phyloP scores from a whole-genome alignment of 2,888 invertebrate genomes.

The Epirrhoe alternata region DNA sequence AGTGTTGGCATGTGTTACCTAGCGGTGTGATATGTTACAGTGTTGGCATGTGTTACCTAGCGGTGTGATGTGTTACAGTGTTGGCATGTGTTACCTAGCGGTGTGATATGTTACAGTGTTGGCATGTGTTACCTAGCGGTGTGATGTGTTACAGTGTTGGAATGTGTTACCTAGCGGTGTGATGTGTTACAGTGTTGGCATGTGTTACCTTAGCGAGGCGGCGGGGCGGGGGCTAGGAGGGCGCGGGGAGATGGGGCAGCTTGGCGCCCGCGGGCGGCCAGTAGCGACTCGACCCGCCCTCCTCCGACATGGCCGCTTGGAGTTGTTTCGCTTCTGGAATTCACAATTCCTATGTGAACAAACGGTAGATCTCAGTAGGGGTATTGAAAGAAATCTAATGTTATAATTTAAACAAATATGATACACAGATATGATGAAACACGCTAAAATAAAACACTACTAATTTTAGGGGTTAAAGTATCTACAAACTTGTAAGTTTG shows the following conservation, averaged over 20 bases:
- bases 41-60: too few relatives aligned
- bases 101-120: too few relatives aligned
- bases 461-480: too few relatives aligned
- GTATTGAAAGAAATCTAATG: neutral
- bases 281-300: constrained; percentile 69
- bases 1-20: too few relatives aligned
- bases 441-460: too few relatives aligned
- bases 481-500: too few relatives aligned
- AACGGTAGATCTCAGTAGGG: neutral
- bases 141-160: neutral
- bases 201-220: constrained; percentile 75
- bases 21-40: too few relatives aligned
- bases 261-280: constrained; percentile 72
- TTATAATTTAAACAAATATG: too few relatives aligned
- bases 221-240: constrained; percentile 83
- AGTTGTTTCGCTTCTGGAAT: constrained; percentile 77
- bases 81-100: too few relatives aligned
- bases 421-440: too few relatives aligned
- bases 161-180: neutral
- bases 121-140: neutral
- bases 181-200: neutral
- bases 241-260: constrained; percentile 82
- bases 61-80: too few relatives aligned
- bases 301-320: constrained; percentile 78
- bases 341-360: constrained; percentile 1